phyloP scores from a whole-genome alignment of 2,113 vertebrate genomes.

The Gyps fulvus region DNA sequence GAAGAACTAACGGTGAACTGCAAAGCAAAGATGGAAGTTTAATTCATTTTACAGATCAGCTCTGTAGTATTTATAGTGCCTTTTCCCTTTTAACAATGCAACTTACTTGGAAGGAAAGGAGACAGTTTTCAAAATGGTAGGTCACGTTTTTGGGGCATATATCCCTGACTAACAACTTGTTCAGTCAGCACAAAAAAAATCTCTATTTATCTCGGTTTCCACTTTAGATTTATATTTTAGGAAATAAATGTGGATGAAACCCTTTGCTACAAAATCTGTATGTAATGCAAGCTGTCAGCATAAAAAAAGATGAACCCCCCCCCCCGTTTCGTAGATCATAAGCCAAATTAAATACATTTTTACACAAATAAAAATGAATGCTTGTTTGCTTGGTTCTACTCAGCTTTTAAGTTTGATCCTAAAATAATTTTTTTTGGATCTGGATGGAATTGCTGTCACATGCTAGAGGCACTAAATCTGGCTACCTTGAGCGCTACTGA shows the following conservation, averaged over 20 bases:
- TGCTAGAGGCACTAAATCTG: slow-evolving; percentile 8
- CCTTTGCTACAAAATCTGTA: slow-evolving; percentile 3
- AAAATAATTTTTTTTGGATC: slow-evolving; percentile 21
- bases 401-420: background rate
- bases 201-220: background rate
- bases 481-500: background rate
- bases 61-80: background rate
- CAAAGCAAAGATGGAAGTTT: background rate
- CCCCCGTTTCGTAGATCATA: background rate
- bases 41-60: background rate
- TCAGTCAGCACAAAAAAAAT: background rate
- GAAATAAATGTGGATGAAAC: slow-evolving; percentile 8
- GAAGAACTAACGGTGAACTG: background rate
- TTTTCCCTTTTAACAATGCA: background rate
- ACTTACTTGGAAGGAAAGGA: background rate
- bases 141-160: background rate
- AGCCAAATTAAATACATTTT: slow-evolving; percentile 14
- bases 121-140: background rate
- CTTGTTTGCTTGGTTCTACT: background rate
- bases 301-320: background rate
- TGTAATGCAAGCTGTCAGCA: slow-evolving; percentile 18
- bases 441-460: background rate
- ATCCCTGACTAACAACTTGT: background rate
- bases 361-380: background rate
- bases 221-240: slow-evolving; percentile 18